These are phyloP conservation scores for Nipponacmea schrenckii DNA, from an alignment of 2,888 invertebrate species.

Conservation along the genomic window DNA sequence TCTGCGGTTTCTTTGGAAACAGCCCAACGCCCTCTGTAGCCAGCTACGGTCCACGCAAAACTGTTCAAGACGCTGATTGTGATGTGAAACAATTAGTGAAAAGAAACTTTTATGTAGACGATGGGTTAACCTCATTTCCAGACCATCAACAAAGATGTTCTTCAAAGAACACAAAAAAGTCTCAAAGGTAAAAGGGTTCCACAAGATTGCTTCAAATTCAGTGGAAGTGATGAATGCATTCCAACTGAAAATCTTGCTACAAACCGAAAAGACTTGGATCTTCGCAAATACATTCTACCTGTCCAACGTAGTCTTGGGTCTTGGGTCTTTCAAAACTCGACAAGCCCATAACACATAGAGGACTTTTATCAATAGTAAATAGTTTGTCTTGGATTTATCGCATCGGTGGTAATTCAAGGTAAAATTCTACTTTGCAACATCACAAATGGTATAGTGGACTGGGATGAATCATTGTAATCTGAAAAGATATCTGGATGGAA, in stretches of 20 bases:
- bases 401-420: slow-evolving; percentile 21
- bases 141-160: slow-evolving; percentile 2
- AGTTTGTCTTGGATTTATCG: slow-evolving; percentile 25
- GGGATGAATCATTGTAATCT: slow-evolving; percentile 22
- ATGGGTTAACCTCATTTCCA: slow-evolving; percentile 7
- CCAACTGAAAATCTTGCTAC: slow-evolving; percentile 18
- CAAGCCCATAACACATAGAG: slow-evolving; percentile 24
- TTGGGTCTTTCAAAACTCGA: not conserved
- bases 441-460: slow-evolving; percentile 10
- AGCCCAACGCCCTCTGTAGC: slow-evolving; percentile 27
- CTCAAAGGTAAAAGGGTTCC: slow-evolving; percentile 19
- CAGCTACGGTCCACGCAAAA: slow-evolving; percentile 26
- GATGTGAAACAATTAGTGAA: slow-evolving; percentile 26
- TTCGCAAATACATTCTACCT: slow-evolving; percentile 14
- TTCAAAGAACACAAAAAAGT: slow-evolving; percentile 10
- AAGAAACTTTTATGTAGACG: slow-evolving; percentile 15
- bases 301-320: slow-evolving; percentile 19
- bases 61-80: slow-evolving; percentile 12
- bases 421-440: slow-evolving; percentile 20
- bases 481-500: slow-evolving; percentile 13
- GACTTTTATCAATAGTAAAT: slow-evolving; percentile 23
- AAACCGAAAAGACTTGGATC: slow-evolving; percentile 4
- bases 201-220: slow-evolving; percentile 30
- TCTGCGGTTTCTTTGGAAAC: slow-evolving; percentile 33
- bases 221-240: slow-evolving; percentile 19